Evolutionary conservation across 1,140 invertebrate species (phyloP), one percentile per base, ranked within the genome.

Genomic region (Propsilocerus akamusi): DNA sequence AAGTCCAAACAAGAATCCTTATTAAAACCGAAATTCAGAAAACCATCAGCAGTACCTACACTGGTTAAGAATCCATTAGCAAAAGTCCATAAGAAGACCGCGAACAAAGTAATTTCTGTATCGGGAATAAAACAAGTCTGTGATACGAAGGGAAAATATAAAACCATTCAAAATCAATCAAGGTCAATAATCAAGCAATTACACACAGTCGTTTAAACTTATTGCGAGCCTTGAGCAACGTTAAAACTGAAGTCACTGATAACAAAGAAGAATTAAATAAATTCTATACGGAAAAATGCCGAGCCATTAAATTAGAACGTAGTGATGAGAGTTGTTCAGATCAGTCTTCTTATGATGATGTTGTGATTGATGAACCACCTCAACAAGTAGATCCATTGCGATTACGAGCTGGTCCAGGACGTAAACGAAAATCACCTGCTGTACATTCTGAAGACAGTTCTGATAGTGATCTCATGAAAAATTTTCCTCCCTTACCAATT

Each of bases 151-250:
- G 24, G 14, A 14, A 28, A 17, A 28, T 48, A 14, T 23, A 25
- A 48, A 28, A 17, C 25, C 5, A 6, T 26, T 47, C 25, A 25
- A 26, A 47, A 25, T 17, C 24, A 47, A 47, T n/a, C 28, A 47
- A 47, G 24, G 46, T n/a, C 46, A 20, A 25, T 6, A n/a, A 25
- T 10, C 24, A 47, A 26, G 14, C n/a, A 25, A 47, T 25, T 8
- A n/a, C 22, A 10, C n/a, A 49, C 17, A 62, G 60, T 34, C 58
- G 62, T 5, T 51, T 57, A 48, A 63, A 63, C 53, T 49, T 64
- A 25, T 54, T 58, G 0, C 59, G 65, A 48, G 62, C 60, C 0
- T 24, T 65, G 12, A 59, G 56, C 7, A 55, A 62, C 20, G 60
- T 61, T 3, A 53, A 57, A 17, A 49, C 28, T 12, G 4, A 60